Evolutionary conservation across 2,888 invertebrate species (phyloP).

Genomic region (Entomobrya multifasciata): DNA sequence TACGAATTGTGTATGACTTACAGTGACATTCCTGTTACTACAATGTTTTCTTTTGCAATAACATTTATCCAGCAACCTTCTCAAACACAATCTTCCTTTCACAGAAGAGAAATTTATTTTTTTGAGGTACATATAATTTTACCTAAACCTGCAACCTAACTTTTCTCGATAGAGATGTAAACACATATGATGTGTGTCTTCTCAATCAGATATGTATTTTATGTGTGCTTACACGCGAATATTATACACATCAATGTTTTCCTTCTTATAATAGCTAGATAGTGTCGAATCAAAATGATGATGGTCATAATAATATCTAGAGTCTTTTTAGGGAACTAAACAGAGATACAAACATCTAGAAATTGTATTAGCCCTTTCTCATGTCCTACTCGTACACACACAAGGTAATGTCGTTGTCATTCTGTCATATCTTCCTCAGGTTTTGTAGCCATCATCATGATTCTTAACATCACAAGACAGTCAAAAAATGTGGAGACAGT

Average conservation of each 20-base stretch:
- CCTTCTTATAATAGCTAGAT: not conserved
- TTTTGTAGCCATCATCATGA: conserved; percentile 41
- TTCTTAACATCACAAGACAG: conserved; percentile 24
- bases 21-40: conserved; percentile 40
- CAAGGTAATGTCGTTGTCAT: conserved; percentile 57
- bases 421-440: conserved; percentile 54
- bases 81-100: conserved; percentile 25
- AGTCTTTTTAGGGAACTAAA: not conserved
- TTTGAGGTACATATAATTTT: conserved; percentile 2
- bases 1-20: conserved; percentile 55
- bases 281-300: not conserved
- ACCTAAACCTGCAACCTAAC: not conserved
- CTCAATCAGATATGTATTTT: not conserved
- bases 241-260: too few species aligned
- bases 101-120: conserved; percentile 10
- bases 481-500: conserved; percentile 52
- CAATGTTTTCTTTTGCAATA: conserved; percentile 25
- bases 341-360: not conserved
- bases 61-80: conserved; percentile 18
- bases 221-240: not conserved
- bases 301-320: not conserved
- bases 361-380: conserved; percentile 21
- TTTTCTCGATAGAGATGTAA: not conserved
- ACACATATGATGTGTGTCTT: not conserved
- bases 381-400: conserved; percentile 37